phyloP scores from a whole-genome alignment of 1,140 invertebrate species.

The Drosophila ogumai region DNA sequence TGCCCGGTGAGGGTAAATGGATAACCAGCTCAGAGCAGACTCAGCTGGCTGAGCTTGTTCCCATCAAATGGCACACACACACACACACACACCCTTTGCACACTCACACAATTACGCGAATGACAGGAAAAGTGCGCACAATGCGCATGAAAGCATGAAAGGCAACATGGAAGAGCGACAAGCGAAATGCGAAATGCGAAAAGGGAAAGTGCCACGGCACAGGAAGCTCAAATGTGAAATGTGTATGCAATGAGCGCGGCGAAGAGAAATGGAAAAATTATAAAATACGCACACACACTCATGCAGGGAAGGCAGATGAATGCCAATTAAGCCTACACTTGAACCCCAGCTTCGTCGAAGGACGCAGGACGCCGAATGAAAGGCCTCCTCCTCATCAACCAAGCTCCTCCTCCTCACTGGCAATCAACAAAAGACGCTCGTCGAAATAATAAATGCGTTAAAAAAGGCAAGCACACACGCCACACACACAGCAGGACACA shows the following conservation, averaged over 20 bases:
- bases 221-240: constrained; percentile 60
- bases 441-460: constrained; percentile 76
- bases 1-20: constrained; percentile 34
- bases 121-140: constrained; percentile 78
- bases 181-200: constrained; percentile 12
- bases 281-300: constrained; percentile 59
- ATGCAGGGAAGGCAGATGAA: constrained; percentile 50
- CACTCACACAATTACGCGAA: constrained; percentile 74
- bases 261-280: constrained; percentile 77
- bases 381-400: constrained; percentile 6
- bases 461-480: constrained; percentile 49
- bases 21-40: constrained; percentile 53
- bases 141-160: constrained; percentile 78
- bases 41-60: constrained; percentile 59
- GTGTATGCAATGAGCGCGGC: constrained; percentile 63
- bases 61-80: constrained; percentile 68
- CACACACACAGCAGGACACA: constrained; percentile 17
- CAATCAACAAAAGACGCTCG: constrained; percentile 78
- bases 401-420: constrained; percentile 18
- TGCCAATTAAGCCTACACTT: constrained; percentile 80
- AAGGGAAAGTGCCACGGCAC: constrained; percentile 52
- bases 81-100: constrained; percentile 14
- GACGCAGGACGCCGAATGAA: constrained; percentile 52
- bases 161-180: constrained; percentile 35
- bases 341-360: constrained; percentile 50